Conservation (phyloP, 1,140 invertebrate genomes). For the Diorhabda elongata region DNA sequence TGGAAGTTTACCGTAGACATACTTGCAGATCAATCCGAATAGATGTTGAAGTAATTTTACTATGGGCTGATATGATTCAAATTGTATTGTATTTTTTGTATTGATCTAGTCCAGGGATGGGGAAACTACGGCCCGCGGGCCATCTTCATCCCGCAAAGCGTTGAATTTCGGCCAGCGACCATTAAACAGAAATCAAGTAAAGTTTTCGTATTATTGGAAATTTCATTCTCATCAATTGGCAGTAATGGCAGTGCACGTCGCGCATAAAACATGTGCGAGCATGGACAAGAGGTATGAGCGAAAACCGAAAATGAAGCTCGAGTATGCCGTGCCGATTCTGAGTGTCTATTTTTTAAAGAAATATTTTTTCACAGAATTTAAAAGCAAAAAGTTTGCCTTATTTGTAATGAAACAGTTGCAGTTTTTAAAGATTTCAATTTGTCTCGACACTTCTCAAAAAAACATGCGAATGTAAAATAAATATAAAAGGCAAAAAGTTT, state of each 20-base stretch:
- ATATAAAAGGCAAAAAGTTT: too few species aligned
- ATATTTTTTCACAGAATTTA: slow-evolving; percentile 1
- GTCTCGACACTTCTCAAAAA: not conserved
- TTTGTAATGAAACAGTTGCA: not conserved
- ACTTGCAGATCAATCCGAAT: too few species aligned
- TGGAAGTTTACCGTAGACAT: too few species aligned
- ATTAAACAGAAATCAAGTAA: not conserved
- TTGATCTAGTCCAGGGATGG: not conserved
- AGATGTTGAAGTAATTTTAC: too few species aligned
- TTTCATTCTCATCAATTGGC: not conserved
- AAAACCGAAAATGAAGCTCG: not conserved
- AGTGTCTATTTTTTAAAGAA: not conserved
- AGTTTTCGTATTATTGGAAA: not conserved
- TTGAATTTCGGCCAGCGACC: not conserved
- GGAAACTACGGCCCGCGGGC: not conserved
- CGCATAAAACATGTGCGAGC: not conserved
- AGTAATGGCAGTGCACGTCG: not conserved
- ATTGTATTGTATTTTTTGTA: too few species aligned
- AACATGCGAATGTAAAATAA: not conserved
- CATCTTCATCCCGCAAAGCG: not conserved
- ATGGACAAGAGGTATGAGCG: not conserved
- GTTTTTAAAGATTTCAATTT: slow-evolving; percentile 1
- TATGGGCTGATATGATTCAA: too few species aligned
- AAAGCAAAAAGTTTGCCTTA: not conserved
- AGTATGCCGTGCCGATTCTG: not conserved